Conservation (phyloP, 2,888 invertebrate species). For the Tachina lurida region DNA sequence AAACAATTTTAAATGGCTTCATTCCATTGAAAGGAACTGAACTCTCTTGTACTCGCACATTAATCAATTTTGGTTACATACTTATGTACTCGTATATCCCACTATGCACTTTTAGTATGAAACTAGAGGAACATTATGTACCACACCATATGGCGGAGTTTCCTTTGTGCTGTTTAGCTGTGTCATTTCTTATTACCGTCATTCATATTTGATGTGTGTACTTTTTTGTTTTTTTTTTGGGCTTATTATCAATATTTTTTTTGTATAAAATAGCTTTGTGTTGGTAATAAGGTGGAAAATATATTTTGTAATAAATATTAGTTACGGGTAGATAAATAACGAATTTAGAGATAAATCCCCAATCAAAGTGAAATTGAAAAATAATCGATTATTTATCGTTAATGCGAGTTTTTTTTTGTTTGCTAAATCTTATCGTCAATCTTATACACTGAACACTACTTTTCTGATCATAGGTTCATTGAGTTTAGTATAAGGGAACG, state of each 20-base stretch:
- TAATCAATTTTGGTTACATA: neutral
- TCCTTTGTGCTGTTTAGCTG: conserved; percentile 33
- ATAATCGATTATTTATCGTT: too few relatives aligned
- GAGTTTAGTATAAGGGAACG: too few relatives aligned
- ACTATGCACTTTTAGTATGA: neutral
- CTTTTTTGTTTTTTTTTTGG: conserved; percentile 28
- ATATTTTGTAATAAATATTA: neutral
- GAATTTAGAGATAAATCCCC: neutral
- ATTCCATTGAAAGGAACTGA: conserved; percentile 40
- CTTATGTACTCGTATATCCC: neutral
- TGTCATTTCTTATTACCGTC: conserved; percentile 31
- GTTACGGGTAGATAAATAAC: neutral
- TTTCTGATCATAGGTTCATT: too few relatives aligned
- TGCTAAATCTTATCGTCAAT: too few relatives aligned
- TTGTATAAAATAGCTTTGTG: conserved; percentile 24
- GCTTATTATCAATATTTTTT: conserved; percentile 29
- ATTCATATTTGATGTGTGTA: conserved; percentile 12
- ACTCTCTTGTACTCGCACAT: neutral
- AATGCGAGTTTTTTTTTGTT: too few relatives aligned
- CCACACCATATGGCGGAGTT: conserved; percentile 5
- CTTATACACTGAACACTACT: too few relatives aligned
- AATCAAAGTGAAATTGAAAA: too few relatives aligned
- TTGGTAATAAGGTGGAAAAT: neutral
- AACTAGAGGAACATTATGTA: neutral
- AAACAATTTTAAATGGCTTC: conserved; percentile 59